phyloP scores from a whole-genome alignment of 2,113 vertebrate species.

The Okapia johnstoni region DNA sequence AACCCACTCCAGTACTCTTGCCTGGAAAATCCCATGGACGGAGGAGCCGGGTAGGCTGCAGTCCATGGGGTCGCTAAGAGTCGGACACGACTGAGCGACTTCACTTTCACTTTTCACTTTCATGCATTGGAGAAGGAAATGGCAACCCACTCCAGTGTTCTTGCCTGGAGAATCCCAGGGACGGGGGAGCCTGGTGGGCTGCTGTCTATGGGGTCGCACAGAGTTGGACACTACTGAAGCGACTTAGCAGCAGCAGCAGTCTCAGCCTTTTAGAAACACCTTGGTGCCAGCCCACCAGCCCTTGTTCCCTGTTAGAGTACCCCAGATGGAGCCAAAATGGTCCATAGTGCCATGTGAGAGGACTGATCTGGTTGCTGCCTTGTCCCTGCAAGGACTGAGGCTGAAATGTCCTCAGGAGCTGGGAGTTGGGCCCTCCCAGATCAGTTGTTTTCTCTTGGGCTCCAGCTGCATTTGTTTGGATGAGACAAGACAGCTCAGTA shows the following conservation, averaged over 20 bases:
- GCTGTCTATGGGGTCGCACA: not conserved
- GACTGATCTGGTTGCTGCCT: not conserved
- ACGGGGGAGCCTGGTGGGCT: fast-evolving
- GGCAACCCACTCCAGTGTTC: not conserved
- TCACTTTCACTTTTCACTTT: not conserved
- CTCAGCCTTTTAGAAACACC: not conserved
- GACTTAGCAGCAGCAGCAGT: no score
- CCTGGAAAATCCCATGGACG: not conserved
- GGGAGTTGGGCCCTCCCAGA: not conserved
- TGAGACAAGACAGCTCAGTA: not conserved
- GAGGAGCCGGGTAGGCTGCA: not conserved
- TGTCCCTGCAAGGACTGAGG: not conserved
- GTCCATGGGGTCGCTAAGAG: not conserved
- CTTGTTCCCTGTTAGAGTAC: not conserved
- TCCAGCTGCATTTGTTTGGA: not conserved
- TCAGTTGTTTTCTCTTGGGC: not conserved
- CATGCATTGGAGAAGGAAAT: not conserved
- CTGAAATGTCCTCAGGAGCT: not conserved
- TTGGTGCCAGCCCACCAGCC: not conserved
- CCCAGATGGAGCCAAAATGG: not conserved
- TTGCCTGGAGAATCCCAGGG: not conserved
- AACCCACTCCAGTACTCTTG: not conserved
- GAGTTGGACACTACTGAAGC: no score
- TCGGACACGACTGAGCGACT: not conserved
- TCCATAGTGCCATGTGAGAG: not conserved